Conservation (phyloP, 2,797 vertebrate genomes). For the Syndactyla subalaris region DNA sequence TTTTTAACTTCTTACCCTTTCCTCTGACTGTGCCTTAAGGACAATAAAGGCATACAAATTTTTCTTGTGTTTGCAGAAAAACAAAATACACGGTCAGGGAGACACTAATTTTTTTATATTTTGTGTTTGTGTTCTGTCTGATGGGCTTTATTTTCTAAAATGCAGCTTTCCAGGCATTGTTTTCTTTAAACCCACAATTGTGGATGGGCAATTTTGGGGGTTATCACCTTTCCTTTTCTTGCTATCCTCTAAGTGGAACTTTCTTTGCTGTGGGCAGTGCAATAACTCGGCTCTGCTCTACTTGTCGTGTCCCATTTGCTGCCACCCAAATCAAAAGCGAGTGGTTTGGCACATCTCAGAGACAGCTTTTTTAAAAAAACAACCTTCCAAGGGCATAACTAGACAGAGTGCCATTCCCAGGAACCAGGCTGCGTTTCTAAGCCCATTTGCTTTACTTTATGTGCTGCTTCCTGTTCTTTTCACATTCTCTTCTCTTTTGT, state of each 20-base stretch:
- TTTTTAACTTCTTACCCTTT: not conserved
- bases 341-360: conserved; percentile 4
- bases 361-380: not conserved
- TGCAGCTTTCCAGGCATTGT: not conserved
- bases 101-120: rapidly evolving
- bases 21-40: not conserved
- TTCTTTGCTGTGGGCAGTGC: not conserved
- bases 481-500: conserved; percentile 51
- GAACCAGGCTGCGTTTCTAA: conserved; percentile 33
- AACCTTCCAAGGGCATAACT: conserved; percentile 33
- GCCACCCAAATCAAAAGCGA: conserved; percentile 28
- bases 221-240: not conserved
- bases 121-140: not conserved
- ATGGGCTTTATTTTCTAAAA: not conserved
- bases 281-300: not conserved
- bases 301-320: not conserved
- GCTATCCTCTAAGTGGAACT: not conserved
- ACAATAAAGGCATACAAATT: not conserved
- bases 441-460: conserved; percentile 49
- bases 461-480: conserved; percentile 58
- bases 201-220: not conserved
- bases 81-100: not conserved
- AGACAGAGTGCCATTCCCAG: conserved; percentile 4
- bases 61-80: not conserved
- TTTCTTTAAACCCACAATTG: not conserved